phyloP scores from a whole-genome alignment of 2,888 invertebrate genomes.

The Hypolimnas misippus region DNA sequence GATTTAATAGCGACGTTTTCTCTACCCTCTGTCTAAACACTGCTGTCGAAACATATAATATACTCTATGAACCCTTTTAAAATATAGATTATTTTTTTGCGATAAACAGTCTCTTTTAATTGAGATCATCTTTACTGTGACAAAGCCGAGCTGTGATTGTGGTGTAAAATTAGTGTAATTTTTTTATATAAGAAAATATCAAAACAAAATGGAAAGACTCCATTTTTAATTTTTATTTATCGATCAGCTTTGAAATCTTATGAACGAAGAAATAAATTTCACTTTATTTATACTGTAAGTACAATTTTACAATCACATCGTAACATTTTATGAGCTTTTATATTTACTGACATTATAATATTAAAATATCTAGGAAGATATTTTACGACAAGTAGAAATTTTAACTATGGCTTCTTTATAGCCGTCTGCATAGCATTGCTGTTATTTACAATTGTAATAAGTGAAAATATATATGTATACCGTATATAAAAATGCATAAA shows the following conservation, averaged over 20 bases:
- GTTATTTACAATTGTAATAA: slow-evolving; percentile 3
- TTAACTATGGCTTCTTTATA: slow-evolving; percentile 27
- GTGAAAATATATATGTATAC: neutral
- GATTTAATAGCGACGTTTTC: too few relatives aligned
- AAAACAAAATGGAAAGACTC: neutral
- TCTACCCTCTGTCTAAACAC: too few relatives aligned
- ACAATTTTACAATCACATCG: slow-evolving; percentile 62
- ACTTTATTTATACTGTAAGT: slow-evolving; percentile 26
- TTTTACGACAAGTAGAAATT: slow-evolving; percentile 35
- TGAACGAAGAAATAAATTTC: neutral
- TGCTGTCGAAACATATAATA: too few relatives aligned
- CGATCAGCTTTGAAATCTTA: neutral
- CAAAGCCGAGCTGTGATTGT: too few relatives aligned
- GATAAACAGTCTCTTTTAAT: too few relatives aligned
- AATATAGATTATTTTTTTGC: too few relatives aligned
- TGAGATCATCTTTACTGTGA: too few relatives aligned
- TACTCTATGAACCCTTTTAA: too few relatives aligned
- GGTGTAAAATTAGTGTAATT: too few relatives aligned
- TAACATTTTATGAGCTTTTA: slow-evolving; percentile 63
- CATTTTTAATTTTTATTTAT: neutral
- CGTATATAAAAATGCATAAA: neutral
- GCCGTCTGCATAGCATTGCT: slow-evolving; percentile 17
- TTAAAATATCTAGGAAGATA: slow-evolving; percentile 27
- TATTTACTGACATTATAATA: slow-evolving; percentile 36
- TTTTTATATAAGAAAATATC: neutral